phyloP scores from a whole-genome alignment of 2,113 vertebrate species.

The Scolopax mira region DNA sequence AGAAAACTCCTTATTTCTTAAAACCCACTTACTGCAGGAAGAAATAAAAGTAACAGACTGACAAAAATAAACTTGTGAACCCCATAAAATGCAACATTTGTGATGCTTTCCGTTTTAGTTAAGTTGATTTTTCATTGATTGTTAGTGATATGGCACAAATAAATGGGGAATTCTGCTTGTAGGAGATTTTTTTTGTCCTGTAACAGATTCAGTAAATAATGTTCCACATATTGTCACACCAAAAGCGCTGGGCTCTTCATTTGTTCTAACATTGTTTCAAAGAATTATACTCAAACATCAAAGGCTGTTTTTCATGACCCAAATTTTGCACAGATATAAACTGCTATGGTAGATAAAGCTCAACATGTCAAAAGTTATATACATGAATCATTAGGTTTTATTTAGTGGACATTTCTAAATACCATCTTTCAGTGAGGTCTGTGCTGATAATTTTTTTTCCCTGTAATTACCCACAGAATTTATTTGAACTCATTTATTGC shows the following conservation, averaged over 20 bases:
- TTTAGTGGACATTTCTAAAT: neutral
- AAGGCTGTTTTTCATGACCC: neutral
- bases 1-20: neutral
- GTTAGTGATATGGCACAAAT: neutral
- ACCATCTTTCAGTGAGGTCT: neutral
- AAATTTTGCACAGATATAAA: conserved; percentile 27
- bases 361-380: conserved; percentile 13
- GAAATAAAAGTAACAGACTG: neutral
- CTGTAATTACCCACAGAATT: neutral
- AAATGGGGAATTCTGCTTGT: neutral
- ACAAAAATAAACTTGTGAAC: neutral
- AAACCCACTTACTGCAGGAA: neutral
- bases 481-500: conserved; percentile 3
- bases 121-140: neutral
- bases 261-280: conserved; percentile 11
- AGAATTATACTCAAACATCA: neutral
- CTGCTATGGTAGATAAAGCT: conserved; percentile 20
- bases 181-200: neutral
- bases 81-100: neutral
- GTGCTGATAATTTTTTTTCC: neutral
- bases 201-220: neutral
- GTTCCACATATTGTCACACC: neutral
- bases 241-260: neutral
- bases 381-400: neutral
- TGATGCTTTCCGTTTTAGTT: neutral